Conservation (phyloP, 2,797 vertebrate genomes). For the Sphenopsis melanotis region DNA sequence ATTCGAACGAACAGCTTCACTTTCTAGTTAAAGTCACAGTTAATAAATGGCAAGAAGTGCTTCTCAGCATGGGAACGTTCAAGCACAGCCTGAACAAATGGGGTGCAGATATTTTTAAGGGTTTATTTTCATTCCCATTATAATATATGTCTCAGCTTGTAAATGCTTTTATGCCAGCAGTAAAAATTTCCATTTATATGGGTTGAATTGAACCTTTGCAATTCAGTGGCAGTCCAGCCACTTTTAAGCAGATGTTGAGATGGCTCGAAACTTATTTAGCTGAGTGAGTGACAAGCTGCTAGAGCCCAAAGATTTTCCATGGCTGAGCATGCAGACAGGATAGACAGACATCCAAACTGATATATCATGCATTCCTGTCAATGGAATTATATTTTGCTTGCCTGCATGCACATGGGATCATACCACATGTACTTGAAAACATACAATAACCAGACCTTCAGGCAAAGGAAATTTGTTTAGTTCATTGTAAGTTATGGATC, state of each 20-base stretch:
- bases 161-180: constrained; percentile 46
- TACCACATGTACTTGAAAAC: not conserved
- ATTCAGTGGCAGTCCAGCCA: constrained; percentile 29
- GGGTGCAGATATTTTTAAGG: constrained; percentile 41
- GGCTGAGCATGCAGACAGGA: not conserved
- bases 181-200: constrained; percentile 55
- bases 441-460: not conserved
- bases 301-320: not conserved
- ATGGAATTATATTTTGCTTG: not conserved
- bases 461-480: not conserved
- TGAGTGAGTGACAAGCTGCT: not conserved
- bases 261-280: constrained; percentile 15
- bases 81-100: constrained; percentile 35
- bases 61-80: constrained; percentile 48
- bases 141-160: constrained; percentile 38
- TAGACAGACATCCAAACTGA: not conserved
- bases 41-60: constrained; percentile 54
- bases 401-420: not conserved
- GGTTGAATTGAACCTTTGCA: constrained; percentile 20
- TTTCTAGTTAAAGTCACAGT: constrained; percentile 64
- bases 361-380: not conserved
- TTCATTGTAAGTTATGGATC: not conserved
- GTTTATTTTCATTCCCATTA: constrained; percentile 35
- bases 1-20: constrained; percentile 35
- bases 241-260: constrained; percentile 32